Percentiles rank a stretch among this genome's conserved stretches.
Conservation (phyloP, 1,140 invertebrate genomes). For the Eciton burchellii region DNA sequence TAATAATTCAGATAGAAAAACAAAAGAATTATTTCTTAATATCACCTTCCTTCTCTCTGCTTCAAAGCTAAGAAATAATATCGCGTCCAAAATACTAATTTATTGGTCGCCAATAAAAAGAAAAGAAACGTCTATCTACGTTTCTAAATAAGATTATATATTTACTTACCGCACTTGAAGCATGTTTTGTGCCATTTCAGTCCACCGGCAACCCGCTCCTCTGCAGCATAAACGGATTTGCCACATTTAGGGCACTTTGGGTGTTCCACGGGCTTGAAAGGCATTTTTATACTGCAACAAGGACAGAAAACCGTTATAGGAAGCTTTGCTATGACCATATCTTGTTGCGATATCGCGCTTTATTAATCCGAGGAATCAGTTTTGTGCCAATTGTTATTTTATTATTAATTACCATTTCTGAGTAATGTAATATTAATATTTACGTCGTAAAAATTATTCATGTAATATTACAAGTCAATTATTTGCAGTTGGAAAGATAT, state of each 20-base stretch:
- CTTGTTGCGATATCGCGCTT: background rate
- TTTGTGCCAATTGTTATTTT: background rate
- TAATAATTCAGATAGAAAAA: background rate
- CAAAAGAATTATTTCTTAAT: background rate
- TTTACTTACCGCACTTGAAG: conserved; percentile 98
- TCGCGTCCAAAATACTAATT: conserved; percentile 7
- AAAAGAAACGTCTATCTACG: background rate
- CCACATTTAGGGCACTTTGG: conserved; percentile 99
- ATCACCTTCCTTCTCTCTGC: background rate
- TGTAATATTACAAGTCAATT: no score
- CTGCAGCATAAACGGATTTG: conserved; percentile 99
- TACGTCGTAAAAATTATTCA: no score
- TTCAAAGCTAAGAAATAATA: background rate
- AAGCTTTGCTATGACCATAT: background rate
- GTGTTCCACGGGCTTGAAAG: conserved; percentile 98
- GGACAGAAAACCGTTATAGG: conserved; percentile 35
- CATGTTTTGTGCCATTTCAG: conserved; percentile 99
- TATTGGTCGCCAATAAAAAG: background rate
- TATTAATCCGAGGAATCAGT: background rate
- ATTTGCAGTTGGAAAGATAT: background rate
- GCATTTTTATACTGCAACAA: conserved; percentile 90
- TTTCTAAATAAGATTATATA: background rate
- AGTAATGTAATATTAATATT: no score
- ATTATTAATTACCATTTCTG: no score
- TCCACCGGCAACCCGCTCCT: conserved; percentile 98